These are phyloP conservation scores for Cathartes aura DNA, from an alignment of 2,113 vertebrate genomes.

Conservation along the genomic window DNA sequence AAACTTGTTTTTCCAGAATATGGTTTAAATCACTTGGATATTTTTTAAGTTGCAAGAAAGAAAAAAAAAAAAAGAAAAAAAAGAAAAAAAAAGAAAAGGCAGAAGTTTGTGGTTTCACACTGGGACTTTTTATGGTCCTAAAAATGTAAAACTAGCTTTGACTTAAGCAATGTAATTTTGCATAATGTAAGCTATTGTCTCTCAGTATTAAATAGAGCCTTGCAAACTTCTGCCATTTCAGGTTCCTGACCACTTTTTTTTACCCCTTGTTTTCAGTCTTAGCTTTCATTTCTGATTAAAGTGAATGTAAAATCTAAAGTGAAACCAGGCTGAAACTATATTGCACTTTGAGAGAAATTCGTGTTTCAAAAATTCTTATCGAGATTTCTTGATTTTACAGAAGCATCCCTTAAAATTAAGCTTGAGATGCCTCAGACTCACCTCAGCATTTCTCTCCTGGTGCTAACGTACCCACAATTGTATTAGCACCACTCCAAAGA, in stretches of 20 bases:
- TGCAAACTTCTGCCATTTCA: constrained; percentile 35
- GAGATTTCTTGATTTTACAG: not conserved
- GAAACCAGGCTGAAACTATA: not conserved
- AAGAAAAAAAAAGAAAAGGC: constrained; percentile 44
- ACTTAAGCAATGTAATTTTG: constrained; percentile 61
- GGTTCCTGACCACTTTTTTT: not conserved
- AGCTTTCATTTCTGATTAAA: constrained; percentile 20
- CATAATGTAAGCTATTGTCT: constrained; percentile 43
- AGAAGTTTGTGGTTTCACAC: constrained; percentile 78
- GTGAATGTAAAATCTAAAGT: not conserved
- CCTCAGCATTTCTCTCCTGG: not conserved
- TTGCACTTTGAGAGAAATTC: not conserved
- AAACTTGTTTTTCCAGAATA: constrained; percentile 69
- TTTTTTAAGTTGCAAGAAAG: constrained; percentile 64
- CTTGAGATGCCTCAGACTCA: not conserved
- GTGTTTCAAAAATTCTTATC: not conserved
- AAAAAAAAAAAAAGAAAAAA: constrained; percentile 38
- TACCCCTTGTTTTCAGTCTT: not conserved
- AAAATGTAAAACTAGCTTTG: constrained; percentile 72
- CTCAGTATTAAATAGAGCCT: constrained; percentile 13
- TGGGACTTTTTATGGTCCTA: constrained; percentile 69
- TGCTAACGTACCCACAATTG: fast-evolving
- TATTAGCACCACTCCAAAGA: not conserved
- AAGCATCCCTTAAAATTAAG: not conserved
- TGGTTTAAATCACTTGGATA: constrained; percentile 70